These are phyloP conservation scores for Brachionus plicatilis DNA, from an alignment of 1,140 invertebrate species.

Conservation along the genomic window DNA sequence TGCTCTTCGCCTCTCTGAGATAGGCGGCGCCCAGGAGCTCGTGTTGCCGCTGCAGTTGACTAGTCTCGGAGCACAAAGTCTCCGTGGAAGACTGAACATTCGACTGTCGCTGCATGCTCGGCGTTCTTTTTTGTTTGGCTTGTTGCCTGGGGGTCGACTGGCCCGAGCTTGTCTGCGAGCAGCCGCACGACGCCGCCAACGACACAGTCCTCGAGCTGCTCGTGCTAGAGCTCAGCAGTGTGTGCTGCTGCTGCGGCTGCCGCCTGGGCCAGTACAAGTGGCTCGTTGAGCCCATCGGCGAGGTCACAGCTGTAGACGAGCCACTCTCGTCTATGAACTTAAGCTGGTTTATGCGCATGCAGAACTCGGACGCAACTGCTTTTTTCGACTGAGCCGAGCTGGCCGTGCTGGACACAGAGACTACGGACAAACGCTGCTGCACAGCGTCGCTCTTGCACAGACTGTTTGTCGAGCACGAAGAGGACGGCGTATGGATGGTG, in stretches of 20 bases:
- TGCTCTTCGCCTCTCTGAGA: not conserved
- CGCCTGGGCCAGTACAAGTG: not conserved
- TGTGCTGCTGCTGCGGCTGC: not conserved
- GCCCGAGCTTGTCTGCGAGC: slow-evolving; percentile 11
- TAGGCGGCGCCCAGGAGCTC: not conserved
- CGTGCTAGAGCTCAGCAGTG: not conserved
- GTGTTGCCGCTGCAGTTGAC: not conserved
- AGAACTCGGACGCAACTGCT: not conserved
- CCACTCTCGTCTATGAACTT: slow-evolving; percentile 36
- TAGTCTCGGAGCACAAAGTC: not conserved
- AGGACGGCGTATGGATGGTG: not conserved
- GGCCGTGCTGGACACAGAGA: not conserved
- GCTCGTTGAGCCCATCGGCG: not conserved
- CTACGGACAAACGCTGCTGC: not conserved
- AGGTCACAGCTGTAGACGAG: slow-evolving; percentile 2
- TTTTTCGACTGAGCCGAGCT: not conserved
- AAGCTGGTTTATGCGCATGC: not conserved
- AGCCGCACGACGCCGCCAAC: too few relatives aligned
- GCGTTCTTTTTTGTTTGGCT: not conserved
- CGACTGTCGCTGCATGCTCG: not conserved
- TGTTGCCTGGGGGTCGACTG: not conserved
- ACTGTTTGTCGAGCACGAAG: not conserved
- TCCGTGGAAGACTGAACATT: slow-evolving; percentile 35
- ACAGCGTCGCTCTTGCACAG: not conserved
- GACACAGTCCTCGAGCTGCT: slow-evolving; percentile 6